Evolutionary conservation across 1,140 invertebrate species (phyloP).

Genomic region (Danaus melanippus): DNA sequence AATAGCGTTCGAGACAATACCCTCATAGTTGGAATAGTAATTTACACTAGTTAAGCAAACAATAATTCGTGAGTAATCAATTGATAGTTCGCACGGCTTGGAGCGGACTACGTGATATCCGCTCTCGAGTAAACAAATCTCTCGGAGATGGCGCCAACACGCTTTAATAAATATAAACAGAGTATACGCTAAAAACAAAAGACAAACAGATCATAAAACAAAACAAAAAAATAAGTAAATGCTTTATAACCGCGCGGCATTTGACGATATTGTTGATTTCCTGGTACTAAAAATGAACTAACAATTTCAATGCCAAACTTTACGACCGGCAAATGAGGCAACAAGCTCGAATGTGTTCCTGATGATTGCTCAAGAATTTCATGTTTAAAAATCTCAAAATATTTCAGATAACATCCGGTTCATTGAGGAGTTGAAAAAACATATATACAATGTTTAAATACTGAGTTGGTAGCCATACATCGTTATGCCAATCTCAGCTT

Average conservation of each 20-base stretch:
- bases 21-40: constrained; percentile 5
- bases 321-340: constrained; percentile 46
- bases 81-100: constrained; percentile 32
- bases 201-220: constrained; percentile 21
- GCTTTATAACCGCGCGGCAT: constrained; percentile 40
- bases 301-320: constrained; percentile 63
- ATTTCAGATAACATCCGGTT: no score
- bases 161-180: constrained; percentile 28
- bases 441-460: no score
- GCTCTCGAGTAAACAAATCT: constrained; percentile 25
- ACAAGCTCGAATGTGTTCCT: constrained; percentile 27
- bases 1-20: no score
- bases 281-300: constrained; percentile 58
- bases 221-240: constrained; percentile 33
- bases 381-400: constrained; percentile 1
- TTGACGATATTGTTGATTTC: constrained; percentile 50
- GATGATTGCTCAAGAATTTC: constrained; percentile 18
- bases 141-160: constrained; percentile 48
- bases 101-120: constrained; percentile 35
- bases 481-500: no score
- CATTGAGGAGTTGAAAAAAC: no score
- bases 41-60: constrained; percentile 32
- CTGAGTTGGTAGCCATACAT: no score
- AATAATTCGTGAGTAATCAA: constrained; percentile 40
- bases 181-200: constrained; percentile 27